phyloP scores from a whole-genome alignment of 2,113 vertebrate species.

The Galeopterus variegatus region DNA sequence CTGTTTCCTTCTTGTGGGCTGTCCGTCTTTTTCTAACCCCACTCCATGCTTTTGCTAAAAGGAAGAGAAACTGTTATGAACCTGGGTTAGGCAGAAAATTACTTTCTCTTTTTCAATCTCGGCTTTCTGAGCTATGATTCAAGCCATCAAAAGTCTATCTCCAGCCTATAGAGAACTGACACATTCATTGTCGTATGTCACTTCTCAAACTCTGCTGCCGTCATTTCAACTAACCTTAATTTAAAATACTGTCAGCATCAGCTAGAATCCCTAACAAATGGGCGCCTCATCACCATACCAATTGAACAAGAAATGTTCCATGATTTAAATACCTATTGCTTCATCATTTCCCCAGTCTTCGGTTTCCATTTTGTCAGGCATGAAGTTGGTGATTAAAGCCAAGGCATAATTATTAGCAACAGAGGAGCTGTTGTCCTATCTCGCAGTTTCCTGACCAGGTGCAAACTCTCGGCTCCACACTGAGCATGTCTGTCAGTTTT shows the following conservation, averaged over 20 bases:
- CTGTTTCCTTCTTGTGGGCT: conserved; percentile 34
- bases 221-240: conserved; percentile 87
- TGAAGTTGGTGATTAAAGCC: conserved; percentile 90
- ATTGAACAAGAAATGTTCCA: conserved; percentile 87
- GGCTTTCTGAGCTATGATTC: conserved; percentile 83
- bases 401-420: conserved; percentile 90
- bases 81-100: conserved; percentile 73
- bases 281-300: conserved; percentile 89
- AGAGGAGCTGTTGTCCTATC: conserved; percentile 88
- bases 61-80: conserved; percentile 64
- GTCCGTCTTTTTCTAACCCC: conserved; percentile 55
- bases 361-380: conserved; percentile 88
- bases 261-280: conserved; percentile 86
- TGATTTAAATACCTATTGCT: conserved; percentile 93
- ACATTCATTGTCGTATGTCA: conserved; percentile 84
- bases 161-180: conserved; percentile 81
- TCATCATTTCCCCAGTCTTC: conserved; percentile 88
- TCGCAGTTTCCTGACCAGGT: conserved; percentile 91
- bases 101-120: conserved; percentile 79
- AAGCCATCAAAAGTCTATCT: conserved; percentile 83
- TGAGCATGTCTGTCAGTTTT: conserved; percentile 88
- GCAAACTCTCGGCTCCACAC: conserved; percentile 87
- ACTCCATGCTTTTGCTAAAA: conserved; percentile 52
- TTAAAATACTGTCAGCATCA: conserved; percentile 88
- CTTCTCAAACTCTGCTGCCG: conserved; percentile 85